Conservation (phyloP, 2,797 vertebrate genomes). For the Serranus cabrilla region DNA sequence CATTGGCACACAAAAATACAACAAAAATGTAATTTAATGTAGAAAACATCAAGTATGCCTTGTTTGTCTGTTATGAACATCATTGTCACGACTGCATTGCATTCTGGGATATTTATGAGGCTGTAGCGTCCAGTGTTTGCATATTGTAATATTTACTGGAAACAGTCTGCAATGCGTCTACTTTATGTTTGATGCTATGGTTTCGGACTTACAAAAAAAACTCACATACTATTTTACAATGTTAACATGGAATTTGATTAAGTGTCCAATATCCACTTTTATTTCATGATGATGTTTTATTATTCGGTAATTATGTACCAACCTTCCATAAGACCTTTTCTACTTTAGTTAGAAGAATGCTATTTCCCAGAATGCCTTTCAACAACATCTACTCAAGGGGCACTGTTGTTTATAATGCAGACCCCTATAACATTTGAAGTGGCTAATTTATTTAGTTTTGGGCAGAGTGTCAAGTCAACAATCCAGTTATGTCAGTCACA, state of each 20-base stretch:
- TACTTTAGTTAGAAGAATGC: neutral
- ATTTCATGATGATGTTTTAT: neutral
- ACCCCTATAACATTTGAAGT: neutral
- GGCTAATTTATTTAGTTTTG: neutral
- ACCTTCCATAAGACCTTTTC: neutral
- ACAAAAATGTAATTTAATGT: too few relatives aligned
- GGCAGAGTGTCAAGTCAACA: neutral
- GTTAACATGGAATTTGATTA: neutral
- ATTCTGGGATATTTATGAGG: too few relatives aligned
- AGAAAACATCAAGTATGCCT: too few relatives aligned
- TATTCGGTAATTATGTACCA: neutral
- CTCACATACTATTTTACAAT: too few relatives aligned
- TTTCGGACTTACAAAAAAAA: too few relatives aligned
- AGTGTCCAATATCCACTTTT: neutral
- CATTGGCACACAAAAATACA: too few relatives aligned
- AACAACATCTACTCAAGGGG: neutral
- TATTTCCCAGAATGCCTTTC: slow-evolving; percentile 25
- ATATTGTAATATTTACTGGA: too few relatives aligned
- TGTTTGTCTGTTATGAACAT: too few relatives aligned
- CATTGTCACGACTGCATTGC: too few relatives aligned
- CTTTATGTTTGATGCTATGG: too few relatives aligned
- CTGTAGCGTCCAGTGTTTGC: too few relatives aligned
- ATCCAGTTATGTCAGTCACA: neutral
- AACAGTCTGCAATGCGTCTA: too few relatives aligned
- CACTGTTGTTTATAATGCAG: neutral